Conservation (phyloP, 2,888 invertebrate genomes). For the Encarsia formosa region DNA sequence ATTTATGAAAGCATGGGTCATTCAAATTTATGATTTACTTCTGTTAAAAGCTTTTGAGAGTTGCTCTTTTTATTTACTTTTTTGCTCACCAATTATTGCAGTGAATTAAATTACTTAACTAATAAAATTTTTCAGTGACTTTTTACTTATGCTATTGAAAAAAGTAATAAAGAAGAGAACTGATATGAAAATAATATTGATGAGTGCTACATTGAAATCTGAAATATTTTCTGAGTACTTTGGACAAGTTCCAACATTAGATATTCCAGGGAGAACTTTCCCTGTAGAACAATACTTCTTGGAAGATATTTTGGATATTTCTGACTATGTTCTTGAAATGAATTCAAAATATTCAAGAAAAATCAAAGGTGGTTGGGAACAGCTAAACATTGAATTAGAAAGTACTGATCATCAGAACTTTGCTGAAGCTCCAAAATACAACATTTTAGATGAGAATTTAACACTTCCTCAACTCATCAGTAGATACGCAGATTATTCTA, state of each 20-base stretch:
- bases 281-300: conserved; percentile 78
- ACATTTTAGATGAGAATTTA: conserved; percentile 68
- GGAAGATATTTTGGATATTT: conserved; percentile 73
- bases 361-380: conserved; percentile 59
- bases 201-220: conserved; percentile 91
- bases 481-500: conserved; percentile 63
- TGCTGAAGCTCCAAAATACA: conserved; percentile 58
- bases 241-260: conserved; percentile 69
- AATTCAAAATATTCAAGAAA: conserved; percentile 63
- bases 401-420: conserved; percentile 59
- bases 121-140: conserved; percentile 62
- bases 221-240: conserved; percentile 83
- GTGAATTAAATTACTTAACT: neutral
- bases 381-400: conserved; percentile 63
- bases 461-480: conserved; percentile 64
- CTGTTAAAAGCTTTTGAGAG: too few relatives aligned
- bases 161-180: conserved; percentile 68
- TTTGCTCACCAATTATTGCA: too few relatives aligned
- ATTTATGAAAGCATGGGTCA: too few relatives aligned
- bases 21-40: neutral
- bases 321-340: conserved; percentile 60
- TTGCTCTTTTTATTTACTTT: too few relatives aligned
- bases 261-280: conserved; percentile 80
- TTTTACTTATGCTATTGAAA: conserved; percentile 76
- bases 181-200: conserved; percentile 79